Conservation (phyloP, 2,113 vertebrate genomes). For the Mastomys coucha region DNA sequence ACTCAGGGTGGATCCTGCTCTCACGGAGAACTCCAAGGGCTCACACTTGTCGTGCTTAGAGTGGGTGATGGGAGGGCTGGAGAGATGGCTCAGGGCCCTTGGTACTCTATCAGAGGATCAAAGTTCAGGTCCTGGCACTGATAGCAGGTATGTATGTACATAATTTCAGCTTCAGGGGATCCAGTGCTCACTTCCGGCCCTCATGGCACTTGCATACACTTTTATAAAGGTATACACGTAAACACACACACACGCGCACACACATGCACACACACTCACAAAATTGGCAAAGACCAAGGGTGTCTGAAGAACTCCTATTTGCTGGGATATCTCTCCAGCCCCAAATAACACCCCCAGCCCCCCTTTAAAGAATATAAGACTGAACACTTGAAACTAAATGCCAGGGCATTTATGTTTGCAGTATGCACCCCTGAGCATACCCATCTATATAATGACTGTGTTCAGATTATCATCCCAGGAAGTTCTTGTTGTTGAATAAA, state of each 20-base stretch:
- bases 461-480: background rate
- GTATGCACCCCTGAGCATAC: background rate
- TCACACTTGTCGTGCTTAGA: background rate
- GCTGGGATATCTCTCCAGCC: background rate
- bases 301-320: background rate
- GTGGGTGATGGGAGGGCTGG: background rate
- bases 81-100: background rate
- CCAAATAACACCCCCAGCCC: background rate
- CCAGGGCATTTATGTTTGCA: background rate
- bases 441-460: rapidly evolving
- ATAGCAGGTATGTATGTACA: background rate
- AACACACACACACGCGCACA: background rate
- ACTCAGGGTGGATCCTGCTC: background rate
- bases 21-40: background rate
- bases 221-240: background rate
- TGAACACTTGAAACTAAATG: background rate
- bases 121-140: background rate
- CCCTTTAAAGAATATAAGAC: background rate
- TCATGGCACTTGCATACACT: background rate
- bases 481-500: background rate
- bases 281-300: background rate
- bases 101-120: background rate
- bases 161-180: background rate
- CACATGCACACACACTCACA: background rate
- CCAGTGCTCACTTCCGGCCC: no score